phyloP scores from a whole-genome alignment of 2,797 vertebrate species.

The Acanthiza pusilla region DNA sequence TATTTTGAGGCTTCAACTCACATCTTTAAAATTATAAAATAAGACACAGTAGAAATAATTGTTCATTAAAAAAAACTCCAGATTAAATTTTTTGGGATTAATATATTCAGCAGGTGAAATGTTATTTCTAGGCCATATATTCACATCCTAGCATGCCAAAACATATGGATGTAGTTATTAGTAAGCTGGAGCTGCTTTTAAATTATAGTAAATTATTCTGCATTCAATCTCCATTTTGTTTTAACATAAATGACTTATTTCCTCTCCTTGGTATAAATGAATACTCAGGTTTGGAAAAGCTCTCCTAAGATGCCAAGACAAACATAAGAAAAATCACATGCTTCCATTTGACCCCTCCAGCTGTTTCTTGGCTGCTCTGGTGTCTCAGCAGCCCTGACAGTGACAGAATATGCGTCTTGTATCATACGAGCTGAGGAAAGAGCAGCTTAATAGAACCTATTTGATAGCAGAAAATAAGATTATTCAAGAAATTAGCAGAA shows the following conservation, averaged over 20 bases:
- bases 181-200: not conserved
- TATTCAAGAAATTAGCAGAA: not conserved
- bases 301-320: slow-evolving; percentile 25
- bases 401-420: not conserved
- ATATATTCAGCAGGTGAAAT: not conserved
- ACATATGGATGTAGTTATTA: not conserved
- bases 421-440: not conserved
- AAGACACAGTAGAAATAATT: not conserved
- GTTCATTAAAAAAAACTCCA: not conserved
- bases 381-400: not conserved
- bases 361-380: slow-evolving; percentile 11
- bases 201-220: not conserved
- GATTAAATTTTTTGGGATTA: not conserved
- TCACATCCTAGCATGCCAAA: not conserved
- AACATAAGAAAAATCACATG: slow-evolving; percentile 8
- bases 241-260: slow-evolving; percentile 16
- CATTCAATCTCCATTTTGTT: not conserved
- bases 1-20: no score
- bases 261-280: slow-evolving; percentile 13
- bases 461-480: not conserved
- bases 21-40: no score
- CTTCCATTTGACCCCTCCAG: not conserved
- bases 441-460: not conserved
- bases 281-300: slow-evolving; percentile 16
- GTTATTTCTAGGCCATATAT: not conserved